Percentiles rank a stretch among this genome's conserved stretches.
Conservation (phyloP, 2,113 vertebrate species). For the Albula glossodonta region DNA sequence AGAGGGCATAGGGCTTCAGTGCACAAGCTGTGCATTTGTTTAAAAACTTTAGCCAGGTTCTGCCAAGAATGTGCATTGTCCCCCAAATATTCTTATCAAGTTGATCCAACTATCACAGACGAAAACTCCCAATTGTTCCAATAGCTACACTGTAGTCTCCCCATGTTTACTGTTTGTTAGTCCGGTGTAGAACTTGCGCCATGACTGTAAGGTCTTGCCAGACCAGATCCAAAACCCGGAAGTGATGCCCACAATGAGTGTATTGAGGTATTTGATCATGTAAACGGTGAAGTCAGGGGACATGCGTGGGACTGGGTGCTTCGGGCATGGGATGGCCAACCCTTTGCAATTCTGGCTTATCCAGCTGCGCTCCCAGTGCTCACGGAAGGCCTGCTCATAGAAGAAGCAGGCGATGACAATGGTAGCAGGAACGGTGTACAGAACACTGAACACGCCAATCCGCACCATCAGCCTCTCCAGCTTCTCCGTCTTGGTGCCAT, state of each 20-base stretch:
- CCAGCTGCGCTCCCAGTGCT: slow-evolving; percentile 95
- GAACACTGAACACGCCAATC: slow-evolving; percentile 94
- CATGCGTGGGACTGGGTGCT: slow-evolving; percentile 86
- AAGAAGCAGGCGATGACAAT: slow-evolving; percentile 96
- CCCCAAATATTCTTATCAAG: neutral
- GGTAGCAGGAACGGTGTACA: slow-evolving; percentile 95
- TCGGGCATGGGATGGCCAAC: slow-evolving; percentile 88
- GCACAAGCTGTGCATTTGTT: neutral
- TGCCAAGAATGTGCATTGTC: neutral
- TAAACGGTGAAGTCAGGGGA: slow-evolving; percentile 96
- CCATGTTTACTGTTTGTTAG: slow-evolving; percentile 91
- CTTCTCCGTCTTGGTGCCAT: slow-evolving; percentile 97
- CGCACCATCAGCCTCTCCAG: slow-evolving; percentile 97
- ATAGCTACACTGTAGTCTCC: slow-evolving; percentile 90
- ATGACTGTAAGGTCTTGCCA: slow-evolving; percentile 95
- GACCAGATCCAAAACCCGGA: slow-evolving; percentile 99
- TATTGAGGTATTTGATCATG: slow-evolving; percentile 99
- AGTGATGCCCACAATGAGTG: slow-evolving; percentile 99
- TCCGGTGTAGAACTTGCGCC: slow-evolving; percentile 93
- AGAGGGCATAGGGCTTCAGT: slow-evolving; percentile 23
- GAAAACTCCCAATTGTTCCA: neutral
- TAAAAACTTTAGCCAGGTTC: neutral
- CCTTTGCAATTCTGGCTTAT: slow-evolving; percentile 94
- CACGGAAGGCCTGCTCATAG: slow-evolving; percentile 96
- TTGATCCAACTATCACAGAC: neutral